Evolutionary conservation across 1,140 invertebrate genomes (phyloP), one percentile per base, ranked within the genome.

Genomic region (Scylla paramamosain): DNA sequence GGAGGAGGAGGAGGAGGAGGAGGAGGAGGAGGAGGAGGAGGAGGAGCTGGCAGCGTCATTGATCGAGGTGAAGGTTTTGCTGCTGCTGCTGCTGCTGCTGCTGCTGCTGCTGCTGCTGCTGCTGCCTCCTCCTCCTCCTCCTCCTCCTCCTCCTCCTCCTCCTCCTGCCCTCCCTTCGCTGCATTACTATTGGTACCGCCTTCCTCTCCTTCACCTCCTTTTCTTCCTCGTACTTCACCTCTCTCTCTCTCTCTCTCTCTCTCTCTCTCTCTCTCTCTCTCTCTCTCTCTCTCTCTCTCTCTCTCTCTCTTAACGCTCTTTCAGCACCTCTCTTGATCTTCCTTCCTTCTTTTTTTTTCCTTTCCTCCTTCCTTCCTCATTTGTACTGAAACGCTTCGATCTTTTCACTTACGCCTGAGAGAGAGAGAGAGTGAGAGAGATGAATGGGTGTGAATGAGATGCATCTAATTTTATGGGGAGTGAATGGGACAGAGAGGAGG

Each of bases 241-340:
- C 67, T 77, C 52, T 59, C 52, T 77, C 67, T 77, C 67, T n/a
- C 67, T 77, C 67, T 77, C n/a, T n/a, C 67, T 77, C n/a, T 77
- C n/a, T n/a, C 67, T 77, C n/a, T n/a, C 20, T 77, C 67, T 77
- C 67, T 77, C 67, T n/a, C 67, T 77, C n/a, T 77, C 67, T 77
- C 67, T 77, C 67, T n/a, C 67, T 67, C 20, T 67, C 59, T 67
- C 20, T 25, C 8, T 14, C 59, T 14, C 8, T 25, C 20, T 67
- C 59, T 67, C 59, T 25, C 20, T 14, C 20, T 67, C 59, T 16
- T 4, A 20, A 25, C 59, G 20, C n/a, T 7, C 46, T 7, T 14
- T 48, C 46, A 48, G 7, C 10, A 14, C 59, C 20, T 52, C 48
- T 52, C 48, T 52, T 52, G 6, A 14, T 67, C 59, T 16, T 67